Percentiles rank a stretch among this genome's conserved stretches.
phyloP scores from a whole-genome alignment of 2,797 vertebrate genomes.

The Poliocrania exsul region DNA sequence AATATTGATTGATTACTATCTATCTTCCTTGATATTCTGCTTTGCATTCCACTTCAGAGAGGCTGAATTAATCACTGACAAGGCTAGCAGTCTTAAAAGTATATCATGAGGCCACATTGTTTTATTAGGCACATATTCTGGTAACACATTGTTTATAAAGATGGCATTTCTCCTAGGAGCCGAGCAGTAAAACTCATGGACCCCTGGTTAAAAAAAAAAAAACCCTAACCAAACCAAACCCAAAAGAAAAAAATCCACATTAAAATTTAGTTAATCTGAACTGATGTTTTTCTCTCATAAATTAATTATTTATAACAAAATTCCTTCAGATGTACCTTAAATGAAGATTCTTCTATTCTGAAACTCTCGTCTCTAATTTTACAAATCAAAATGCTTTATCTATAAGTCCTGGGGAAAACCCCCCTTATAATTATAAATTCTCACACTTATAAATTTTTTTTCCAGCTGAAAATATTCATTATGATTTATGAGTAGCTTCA shows the following conservation, averaged over 20 bases:
- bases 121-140: background rate
- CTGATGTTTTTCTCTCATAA: background rate
- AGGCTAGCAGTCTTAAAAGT: slow-evolving; percentile 24
- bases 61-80: slow-evolving; percentile 64
- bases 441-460: background rate
- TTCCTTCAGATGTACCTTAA: background rate
- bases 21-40: slow-evolving; percentile 37
- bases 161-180: background rate
- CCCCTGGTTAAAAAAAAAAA: background rate
- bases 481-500: background rate
- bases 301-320: background rate
- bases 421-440: background rate
- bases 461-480: background rate
- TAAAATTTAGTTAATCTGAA: background rate
- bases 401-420: background rate
- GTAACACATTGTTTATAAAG: background rate
- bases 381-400: background rate
- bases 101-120: background rate
- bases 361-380: background rate
- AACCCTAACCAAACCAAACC: background rate
- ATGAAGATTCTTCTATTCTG: background rate
- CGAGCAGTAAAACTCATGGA: background rate
- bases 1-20: slow-evolving; percentile 67
- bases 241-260: background rate
- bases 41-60: slow-evolving; percentile 55